phyloP scores from a whole-genome alignment of 2,888 invertebrate species.

The Bugulina stolonifera region DNA sequence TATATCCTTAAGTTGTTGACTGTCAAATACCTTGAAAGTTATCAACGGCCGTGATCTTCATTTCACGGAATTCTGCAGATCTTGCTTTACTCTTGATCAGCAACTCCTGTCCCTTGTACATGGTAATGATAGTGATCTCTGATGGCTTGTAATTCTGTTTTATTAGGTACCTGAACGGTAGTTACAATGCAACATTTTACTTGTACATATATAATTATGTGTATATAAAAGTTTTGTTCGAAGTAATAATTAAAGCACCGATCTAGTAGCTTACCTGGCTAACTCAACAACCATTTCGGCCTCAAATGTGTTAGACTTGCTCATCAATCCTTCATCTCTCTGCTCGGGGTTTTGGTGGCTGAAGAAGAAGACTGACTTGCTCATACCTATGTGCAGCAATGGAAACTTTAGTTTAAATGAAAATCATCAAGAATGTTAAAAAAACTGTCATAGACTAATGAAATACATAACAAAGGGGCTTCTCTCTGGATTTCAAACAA shows the following conservation, averaged over 20 bases:
- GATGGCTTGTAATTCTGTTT: conserved; percentile 41
- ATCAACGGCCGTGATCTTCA: conserved; percentile 66
- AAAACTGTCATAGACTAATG: too few species aligned
- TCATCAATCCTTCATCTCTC: neutral
- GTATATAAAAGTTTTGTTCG: neutral
- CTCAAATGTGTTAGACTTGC: conserved; percentile 16
- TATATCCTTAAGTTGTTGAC: too few species aligned
- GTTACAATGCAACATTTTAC: neutral
- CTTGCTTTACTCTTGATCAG: conserved; percentile 37
- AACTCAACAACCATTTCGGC: neutral
- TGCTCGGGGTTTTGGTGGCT: conserved; percentile 1
- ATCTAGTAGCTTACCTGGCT: neutral
- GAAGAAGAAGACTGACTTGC: conserved; percentile 1
- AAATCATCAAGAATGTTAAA: too few species aligned
- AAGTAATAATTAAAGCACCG: neutral
- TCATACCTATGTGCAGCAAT: neutral
- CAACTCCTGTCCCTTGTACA: conserved; percentile 46
- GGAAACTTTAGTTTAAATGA: too few species aligned
- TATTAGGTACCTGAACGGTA: conserved; percentile 35
- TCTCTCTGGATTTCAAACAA: too few species aligned
- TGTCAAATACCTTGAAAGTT: conserved; percentile 73
- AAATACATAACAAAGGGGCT: too few species aligned
- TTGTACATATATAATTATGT: neutral
- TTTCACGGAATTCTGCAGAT: conserved; percentile 42
- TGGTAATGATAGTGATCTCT: conserved; percentile 46